Conservation (phyloP, 2,888 invertebrate genomes). For the Choristoneura rosaceana region DNA sequence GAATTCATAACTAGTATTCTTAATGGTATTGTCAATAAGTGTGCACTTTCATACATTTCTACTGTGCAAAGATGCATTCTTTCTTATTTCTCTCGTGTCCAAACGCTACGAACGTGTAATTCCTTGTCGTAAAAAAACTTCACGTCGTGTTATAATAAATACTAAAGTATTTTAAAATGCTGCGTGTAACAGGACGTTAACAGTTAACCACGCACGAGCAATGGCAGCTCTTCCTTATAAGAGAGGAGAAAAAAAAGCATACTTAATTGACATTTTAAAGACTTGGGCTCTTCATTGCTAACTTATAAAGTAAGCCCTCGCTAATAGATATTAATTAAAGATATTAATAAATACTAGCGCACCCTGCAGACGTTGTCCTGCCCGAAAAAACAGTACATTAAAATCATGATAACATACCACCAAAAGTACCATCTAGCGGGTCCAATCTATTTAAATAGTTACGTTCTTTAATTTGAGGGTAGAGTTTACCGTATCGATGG, state of each 20-base stretch:
- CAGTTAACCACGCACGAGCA: constrained; percentile 30
- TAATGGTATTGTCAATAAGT: no score
- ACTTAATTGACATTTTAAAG: constrained; percentile 11
- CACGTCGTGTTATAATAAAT: constrained; percentile 17
- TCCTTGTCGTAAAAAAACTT: constrained; percentile 1
- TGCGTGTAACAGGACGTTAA: constrained; percentile 35
- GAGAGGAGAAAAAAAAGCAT: constrained; percentile 14
- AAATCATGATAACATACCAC: no score
- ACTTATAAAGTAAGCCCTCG: no score
- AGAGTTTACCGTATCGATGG: no score
- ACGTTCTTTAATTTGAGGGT: no score
- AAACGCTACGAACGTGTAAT: background rate
- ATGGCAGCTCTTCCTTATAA: constrained; percentile 14
- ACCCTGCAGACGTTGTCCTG: no score
- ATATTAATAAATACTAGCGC: no score
- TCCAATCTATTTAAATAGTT: no score
- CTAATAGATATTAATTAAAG: no score
- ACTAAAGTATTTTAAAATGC: constrained; percentile 23
- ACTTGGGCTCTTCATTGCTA: constrained; percentile 1
- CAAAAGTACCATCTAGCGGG: no score
- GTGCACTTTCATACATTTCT: background rate
- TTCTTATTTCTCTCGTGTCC: background rate
- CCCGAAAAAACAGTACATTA: no score
- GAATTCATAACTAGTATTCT: background rate
- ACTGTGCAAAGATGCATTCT: background rate